Conservation (phyloP, 2,113 vertebrate genomes). For the Fulmarus glacialis region DNA sequence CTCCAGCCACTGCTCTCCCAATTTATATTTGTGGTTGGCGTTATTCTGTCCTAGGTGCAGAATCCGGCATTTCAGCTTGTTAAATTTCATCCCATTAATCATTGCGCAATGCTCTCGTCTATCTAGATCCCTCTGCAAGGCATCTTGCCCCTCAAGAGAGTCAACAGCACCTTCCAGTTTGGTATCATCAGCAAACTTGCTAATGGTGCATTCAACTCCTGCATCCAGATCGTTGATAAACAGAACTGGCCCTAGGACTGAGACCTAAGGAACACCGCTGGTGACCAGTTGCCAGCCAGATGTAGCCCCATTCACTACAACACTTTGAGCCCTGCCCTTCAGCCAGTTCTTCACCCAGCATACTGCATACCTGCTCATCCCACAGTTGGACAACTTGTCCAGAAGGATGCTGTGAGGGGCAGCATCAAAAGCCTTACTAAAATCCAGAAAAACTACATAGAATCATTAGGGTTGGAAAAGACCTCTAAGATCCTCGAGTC, state of each 20-base stretch:
- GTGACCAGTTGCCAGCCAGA: background rate
- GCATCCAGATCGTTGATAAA: rapidly evolving
- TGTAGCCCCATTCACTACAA: background rate
- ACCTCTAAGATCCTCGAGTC: no score
- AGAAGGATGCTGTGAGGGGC: no score
- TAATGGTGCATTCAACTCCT: background rate
- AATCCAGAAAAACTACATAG: no score
- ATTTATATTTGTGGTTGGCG: background rate
- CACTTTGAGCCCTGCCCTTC: background rate
- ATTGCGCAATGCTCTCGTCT: background rate
- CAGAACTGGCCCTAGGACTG: background rate
- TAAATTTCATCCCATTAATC: background rate
- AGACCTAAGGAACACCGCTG: no score
- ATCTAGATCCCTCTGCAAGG: background rate
- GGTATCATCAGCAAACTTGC: background rate
- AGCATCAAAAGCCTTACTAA: no score
- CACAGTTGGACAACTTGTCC: no score
- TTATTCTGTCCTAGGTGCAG: background rate
- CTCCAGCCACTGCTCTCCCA: background rate
- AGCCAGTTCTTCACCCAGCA: background rate
- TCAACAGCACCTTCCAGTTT: background rate
- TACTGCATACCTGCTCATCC: no score
- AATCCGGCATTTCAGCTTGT: background rate
- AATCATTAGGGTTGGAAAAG: no score
- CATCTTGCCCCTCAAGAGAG: background rate